A percentile compares a stretch with the other conserved stretches of the same genome.
These are phyloP conservation scores for Megalops cyprinoides DNA, from an alignment of 2,797 vertebrate species.

Conservation along the genomic window DNA sequence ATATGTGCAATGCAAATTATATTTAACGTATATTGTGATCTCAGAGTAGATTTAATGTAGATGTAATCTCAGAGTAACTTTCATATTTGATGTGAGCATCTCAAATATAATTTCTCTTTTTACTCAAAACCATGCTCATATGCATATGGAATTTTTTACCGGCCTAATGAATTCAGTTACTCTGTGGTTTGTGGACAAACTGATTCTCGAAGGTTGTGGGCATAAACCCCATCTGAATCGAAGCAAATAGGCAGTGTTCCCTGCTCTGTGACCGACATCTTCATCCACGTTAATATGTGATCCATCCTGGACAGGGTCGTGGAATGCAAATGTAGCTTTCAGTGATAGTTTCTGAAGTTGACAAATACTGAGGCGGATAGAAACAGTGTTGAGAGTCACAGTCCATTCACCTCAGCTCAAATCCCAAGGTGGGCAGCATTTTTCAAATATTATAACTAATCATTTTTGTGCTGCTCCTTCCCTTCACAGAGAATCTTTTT, in stretches of 20 bases:
- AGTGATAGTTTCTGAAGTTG: slow-evolving; percentile 8
- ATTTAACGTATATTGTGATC: no score
- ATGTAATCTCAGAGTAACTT: neutral
- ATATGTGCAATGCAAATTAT: slow-evolving; percentile 16
- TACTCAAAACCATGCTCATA: no score
- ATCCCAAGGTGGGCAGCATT: neutral
- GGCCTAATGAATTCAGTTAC: no score
- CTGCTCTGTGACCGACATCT: no score
- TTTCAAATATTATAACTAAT: neutral
- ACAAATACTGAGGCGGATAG: neutral
- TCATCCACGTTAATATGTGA: no score
- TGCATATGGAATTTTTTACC: no score
- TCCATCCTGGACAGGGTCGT: neutral
- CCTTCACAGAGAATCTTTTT: neutral
- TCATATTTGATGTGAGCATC: neutral
- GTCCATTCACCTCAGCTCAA: neutral
- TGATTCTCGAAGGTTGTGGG: neutral
- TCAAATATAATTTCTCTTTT: no score
- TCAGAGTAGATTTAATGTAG: no score
- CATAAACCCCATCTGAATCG: neutral
- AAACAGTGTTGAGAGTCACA: neutral
- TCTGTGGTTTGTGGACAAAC: neutral
- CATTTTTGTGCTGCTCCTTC: no score
- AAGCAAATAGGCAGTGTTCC: no score
- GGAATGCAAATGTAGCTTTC: no score